Base-by-base conservation (phyloP, 1,140 invertebrate genomes). In the Scaptomyza hsui region DNA sequence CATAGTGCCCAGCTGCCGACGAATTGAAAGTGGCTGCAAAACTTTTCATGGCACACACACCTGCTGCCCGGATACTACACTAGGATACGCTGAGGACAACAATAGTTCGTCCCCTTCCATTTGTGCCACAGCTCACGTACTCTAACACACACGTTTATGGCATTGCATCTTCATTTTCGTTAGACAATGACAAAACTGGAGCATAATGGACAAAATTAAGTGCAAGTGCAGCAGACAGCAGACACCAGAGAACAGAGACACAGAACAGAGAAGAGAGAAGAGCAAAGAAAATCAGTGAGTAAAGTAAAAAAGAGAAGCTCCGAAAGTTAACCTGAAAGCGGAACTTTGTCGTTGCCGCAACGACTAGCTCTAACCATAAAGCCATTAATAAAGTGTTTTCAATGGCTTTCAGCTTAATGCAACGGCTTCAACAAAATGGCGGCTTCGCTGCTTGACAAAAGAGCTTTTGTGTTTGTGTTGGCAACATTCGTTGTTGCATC, bases 201-300 rank as follows among this genome's bases (percentile, higher is more conserved):
- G 82, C 61, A 88, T 86, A 86, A 88, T 86, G 82, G 82, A 86
- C 88, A 78, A 88, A 88, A 86, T 88, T 78, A 89, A 86, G 82
- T 86, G 82, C 82, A 82, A 86, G 83, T 86, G 81, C 78, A 81
- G 73, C 69, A 71, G 81, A 86, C 80, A 80, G 44, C 48, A 69
- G 59, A 64, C 47, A 52, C 35, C 16, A 10, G 32, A 13, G 13
- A 29, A 29, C 32, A 12, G 26, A 13, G 16, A n/a, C n/a, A n/a
- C n/a, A n/a, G n/a, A n/a, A n/a, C 16, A 10, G 32, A 13, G 13
- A 29, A 29, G 24, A 12, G 26, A 13, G 16, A n/a, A 16, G 29
- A n/a, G 18, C 24, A 59, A 42, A 44, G 32, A 19, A 53, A 32
- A 24, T 24, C 7, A 13, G 41, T 42, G n/a, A 29, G 26, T 29